Conservation (phyloP, 2,888 invertebrate species). For the Tenthredo mesomela region DNA sequence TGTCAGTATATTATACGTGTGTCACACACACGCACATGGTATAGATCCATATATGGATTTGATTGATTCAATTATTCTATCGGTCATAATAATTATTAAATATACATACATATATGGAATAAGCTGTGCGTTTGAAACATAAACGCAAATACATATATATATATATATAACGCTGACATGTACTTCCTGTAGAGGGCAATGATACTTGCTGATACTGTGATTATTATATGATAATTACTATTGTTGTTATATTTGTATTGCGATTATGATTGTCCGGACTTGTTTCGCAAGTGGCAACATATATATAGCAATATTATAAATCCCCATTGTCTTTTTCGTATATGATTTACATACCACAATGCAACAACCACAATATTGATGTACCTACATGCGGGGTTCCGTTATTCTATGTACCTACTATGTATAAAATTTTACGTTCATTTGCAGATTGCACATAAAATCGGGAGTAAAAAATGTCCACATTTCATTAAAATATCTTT, state of each 20-base stretch:
- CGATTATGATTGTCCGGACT: slow-evolving; percentile 6
- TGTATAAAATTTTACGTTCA: no score
- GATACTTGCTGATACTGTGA: slow-evolving; percentile 38
- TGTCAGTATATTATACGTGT: no score
- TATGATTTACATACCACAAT: slow-evolving; percentile 18
- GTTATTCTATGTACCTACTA: no score
- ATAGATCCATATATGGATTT: background rate
- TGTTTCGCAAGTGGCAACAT: slow-evolving; percentile 12
- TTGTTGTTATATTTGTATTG: background rate
- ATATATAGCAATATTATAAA: background rate
- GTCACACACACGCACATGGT: background rate
- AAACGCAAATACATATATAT: background rate
- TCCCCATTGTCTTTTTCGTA: slow-evolving; percentile 24
- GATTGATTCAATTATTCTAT: background rate
- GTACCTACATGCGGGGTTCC: no score
- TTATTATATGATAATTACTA: slow-evolving; percentile 21
- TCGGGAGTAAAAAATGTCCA: no score
- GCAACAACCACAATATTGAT: no score
- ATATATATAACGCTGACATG: slow-evolving; percentile 26
- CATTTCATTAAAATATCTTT: background rate
- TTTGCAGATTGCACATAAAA: no score
- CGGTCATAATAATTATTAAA: background rate
- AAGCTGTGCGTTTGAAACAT: background rate
- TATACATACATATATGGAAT: background rate
- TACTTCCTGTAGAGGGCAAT: slow-evolving; percentile 40